These are phyloP conservation scores for Lydus trimaculatus DNA, from an alignment of 2,888 invertebrate species.

Conservation along the genomic window DNA sequence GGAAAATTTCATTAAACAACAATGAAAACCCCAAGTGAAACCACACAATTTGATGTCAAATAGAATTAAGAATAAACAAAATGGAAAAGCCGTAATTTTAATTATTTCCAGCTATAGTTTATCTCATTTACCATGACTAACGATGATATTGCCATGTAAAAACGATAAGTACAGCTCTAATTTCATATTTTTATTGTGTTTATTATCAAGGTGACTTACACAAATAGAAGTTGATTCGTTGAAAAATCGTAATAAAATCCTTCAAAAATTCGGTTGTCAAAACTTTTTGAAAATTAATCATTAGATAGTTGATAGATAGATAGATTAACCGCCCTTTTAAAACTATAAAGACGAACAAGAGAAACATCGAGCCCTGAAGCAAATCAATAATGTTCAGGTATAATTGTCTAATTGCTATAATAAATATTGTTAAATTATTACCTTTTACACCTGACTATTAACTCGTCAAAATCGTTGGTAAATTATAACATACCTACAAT, in stretches of 20 bases:
- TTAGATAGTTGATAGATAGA: neutral
- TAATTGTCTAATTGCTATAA: constrained; percentile 31
- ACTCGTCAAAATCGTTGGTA: constrained; percentile 21
- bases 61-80: too few species aligned
- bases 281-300: too few species aligned
- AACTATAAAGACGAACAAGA: neutral
- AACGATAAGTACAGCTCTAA: neutral
- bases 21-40: too few species aligned
- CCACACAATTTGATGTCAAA: too few species aligned
- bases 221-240: neutral
- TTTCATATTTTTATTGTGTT: neutral
- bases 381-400: constrained; percentile 24
- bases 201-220: neutral
- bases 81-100: neutral
- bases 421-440: constrained; percentile 24
- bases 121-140: neutral
- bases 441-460: constrained; percentile 21
- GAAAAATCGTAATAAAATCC: too few species aligned
- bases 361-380: constrained; percentile 15
- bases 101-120: neutral
- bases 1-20: too few species aligned
- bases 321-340: neutral
- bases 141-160: too few species aligned
- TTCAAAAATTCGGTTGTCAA: too few species aligned
- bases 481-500: constrained; percentile 23